Conservation (phyloP, 2,797 vertebrate species). For the Hydrolagus colliei region DNA sequence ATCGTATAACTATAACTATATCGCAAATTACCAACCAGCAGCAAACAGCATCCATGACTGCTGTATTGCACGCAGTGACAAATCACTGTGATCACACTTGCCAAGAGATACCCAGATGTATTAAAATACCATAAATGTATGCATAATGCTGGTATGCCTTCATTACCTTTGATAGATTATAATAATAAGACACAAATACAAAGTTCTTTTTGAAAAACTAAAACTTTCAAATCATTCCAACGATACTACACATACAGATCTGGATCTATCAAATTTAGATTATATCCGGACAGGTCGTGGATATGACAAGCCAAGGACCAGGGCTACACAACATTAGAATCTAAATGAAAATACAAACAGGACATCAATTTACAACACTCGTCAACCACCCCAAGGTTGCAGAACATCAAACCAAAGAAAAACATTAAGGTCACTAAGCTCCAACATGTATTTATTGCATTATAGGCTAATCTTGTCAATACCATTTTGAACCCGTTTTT, state of each 20-base stretch:
- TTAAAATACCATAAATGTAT: no score
- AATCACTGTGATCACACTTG: no score
- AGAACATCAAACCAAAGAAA: background rate
- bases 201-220: no score
- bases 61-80: no score
- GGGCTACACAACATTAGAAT: background rate
- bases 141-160: no score
- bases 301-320: background rate
- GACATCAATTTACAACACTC: background rate
- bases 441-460: background rate
- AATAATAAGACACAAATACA: no score
- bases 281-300: background rate
- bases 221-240: no score
- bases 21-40: background rate
- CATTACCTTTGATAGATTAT: no score
- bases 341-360: background rate
- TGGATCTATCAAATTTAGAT: background rate
- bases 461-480: background rate
- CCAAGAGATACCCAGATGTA: no score
- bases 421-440: background rate
- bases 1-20: background rate
- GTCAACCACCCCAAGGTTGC: slow-evolving; percentile 18
- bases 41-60: background rate
- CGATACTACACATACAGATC: no score
- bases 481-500: background rate